These are phyloP conservation scores for Sebastes variabilis DNA, from an alignment of 2,797 vertebrate genomes.

Conservation along the genomic window DNA sequence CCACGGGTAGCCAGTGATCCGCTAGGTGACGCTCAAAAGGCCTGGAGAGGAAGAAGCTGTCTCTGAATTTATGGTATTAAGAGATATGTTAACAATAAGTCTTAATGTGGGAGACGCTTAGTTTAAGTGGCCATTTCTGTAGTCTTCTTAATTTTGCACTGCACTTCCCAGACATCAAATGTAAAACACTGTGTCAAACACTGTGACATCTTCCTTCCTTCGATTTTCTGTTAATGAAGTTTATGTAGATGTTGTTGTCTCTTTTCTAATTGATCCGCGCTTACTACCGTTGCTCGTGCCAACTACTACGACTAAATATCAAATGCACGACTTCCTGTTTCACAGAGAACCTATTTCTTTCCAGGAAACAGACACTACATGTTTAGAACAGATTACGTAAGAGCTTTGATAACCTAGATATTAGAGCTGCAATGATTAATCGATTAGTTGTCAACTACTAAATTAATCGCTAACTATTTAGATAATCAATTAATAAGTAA, in stretches of 20 bases:
- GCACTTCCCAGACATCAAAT: neutral
- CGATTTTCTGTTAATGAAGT: neutral
- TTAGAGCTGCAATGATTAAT: no score
- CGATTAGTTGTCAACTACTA: no score
- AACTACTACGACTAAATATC: neutral
- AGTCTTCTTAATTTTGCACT: neutral
- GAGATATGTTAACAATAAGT: neutral
- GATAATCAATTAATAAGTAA: no score
- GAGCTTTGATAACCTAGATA: neutral
- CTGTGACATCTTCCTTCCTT: neutral
- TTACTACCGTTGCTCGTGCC: neutral
- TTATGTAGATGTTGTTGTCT: neutral
- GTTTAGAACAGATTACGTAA: neutral
- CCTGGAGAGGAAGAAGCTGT: slow-evolving; percentile 67
- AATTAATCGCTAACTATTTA: no score
- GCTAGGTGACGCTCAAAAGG: slow-evolving; percentile 85
- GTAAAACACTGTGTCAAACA: no score
- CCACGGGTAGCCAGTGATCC: slow-evolving; percentile 96
- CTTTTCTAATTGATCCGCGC: neutral
- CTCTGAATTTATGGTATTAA: neutral
- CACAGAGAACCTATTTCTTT: neutral
- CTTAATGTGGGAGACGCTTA: neutral
- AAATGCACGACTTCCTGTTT: neutral
- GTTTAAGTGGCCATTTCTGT: no score
- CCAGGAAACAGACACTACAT: neutral